These are phyloP conservation scores for Phyllotis vaccarum DNA, from an alignment of 2,797 vertebrate species.

Conservation along the genomic window DNA sequence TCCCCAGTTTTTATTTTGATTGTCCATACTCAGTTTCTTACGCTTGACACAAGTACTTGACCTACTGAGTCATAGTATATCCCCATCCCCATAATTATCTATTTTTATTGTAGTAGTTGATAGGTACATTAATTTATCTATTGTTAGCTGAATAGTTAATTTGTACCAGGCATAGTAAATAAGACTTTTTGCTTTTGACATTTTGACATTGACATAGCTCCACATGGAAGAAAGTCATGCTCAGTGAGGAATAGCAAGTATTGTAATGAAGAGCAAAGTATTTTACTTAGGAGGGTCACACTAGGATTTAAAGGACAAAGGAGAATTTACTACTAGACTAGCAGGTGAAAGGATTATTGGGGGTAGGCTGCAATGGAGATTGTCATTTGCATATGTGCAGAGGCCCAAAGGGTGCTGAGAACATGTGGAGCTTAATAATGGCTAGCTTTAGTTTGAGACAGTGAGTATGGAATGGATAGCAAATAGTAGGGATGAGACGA, in stretches of 20 bases:
- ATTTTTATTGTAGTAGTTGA: slow-evolving; percentile 41
- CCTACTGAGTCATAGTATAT: neutral
- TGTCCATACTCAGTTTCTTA: neutral
- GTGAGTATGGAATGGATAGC: neutral
- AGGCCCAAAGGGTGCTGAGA: neutral
- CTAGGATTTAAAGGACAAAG: slow-evolving; percentile 53
- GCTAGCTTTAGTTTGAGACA: slow-evolving; percentile 55
- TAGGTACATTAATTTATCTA: slow-evolving; percentile 29
- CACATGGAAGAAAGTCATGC: slow-evolving; percentile 21
- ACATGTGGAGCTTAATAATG: slow-evolving; percentile 3
- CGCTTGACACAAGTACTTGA: neutral
- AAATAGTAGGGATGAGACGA: neutral
- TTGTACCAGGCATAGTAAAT: neutral
- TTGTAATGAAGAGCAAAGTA: slow-evolving; percentile 46
- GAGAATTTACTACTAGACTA: slow-evolving; percentile 46
- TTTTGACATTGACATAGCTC: slow-evolving; percentile 8
- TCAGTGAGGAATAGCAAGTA: slow-evolving; percentile 40
- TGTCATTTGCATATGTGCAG: neutral
- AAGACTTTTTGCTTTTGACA: slow-evolving; percentile 42
- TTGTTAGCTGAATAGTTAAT: slow-evolving; percentile 25
- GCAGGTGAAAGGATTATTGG: neutral
- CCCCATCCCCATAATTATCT: neutral
- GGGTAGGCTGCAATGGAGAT: neutral
- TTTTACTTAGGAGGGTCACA: slow-evolving; percentile 4
- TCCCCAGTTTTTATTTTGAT: neutral